Base-by-base conservation (phyloP, 1,140 invertebrate genomes). In the Microplitis mediator region DNA sequence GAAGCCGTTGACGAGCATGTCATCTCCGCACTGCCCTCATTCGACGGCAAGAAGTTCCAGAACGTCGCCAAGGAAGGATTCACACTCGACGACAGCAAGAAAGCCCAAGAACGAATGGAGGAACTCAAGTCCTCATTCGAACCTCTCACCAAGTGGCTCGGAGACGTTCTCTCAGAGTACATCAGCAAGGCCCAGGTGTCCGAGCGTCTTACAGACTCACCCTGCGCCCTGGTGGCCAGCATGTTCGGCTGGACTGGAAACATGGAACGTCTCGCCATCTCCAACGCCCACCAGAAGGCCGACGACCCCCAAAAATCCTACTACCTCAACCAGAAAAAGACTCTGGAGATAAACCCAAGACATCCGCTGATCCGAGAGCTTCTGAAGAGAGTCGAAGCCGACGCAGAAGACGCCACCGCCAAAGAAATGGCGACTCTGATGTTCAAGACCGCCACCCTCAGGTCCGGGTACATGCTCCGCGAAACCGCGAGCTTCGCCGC, bases 51-150 rank as follows among this genome's bases (percentile, higher is more conserved):
- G 88, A 99, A 99, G 86, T 98, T 99, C 93, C 97, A 99, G 88
- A 99, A 99, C 83, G 96, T 99, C 39, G 98, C 98, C 72, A 99
- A 99, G 86, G 98, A 99, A 88, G 97, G 98, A 2, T 92, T 99
- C 78, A 92, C 93, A 68, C 84, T 99, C 1, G 92, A 96, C 72
- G 96, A 94, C 82, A 92, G 92, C 16, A 93, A 95, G 74, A 92
- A 93, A 73, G 91, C 92, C 63, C 96, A 97, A 82, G 92, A 96
- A 82, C 91, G 91, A 77, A 89, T 94, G 77, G 96, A 98, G 85
- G 90, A 91, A 58, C 80, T 95, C 31, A 93, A 95, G 79, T 92
- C 90, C 74, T 90, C 91, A 61, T 99, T 94, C 82, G 97, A 99
- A 87, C 96, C 97, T 4, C 86, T 99, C 16, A 92, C 93, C 1